Evolutionary conservation across 1,140 invertebrate genomes (phyloP).

Genomic region (Meloidogyne chitwoodi): DNA sequence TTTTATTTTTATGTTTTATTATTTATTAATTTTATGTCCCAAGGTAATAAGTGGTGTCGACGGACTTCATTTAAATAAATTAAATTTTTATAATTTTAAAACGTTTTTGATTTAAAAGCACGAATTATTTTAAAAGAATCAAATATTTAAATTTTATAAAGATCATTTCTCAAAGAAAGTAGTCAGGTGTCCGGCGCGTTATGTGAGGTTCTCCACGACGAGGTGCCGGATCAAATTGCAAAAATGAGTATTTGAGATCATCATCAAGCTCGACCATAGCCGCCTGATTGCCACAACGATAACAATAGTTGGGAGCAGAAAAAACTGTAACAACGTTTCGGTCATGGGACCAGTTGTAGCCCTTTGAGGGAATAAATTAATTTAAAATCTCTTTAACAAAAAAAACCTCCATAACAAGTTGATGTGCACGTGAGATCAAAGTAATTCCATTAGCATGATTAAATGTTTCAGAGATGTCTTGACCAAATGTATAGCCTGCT

Average conservation of each 20-base stretch:
- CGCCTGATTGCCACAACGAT: slow-evolving; percentile 98
- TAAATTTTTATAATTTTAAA: no score
- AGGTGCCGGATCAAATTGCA: slow-evolving; percentile 99
- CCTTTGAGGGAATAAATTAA: slow-evolving; percentile 62
- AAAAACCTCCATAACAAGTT: slow-evolving; percentile 90
- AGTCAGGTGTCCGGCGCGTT: slow-evolving; percentile 97
- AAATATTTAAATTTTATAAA: not conserved
- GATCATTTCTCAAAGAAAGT: slow-evolving; percentile 79
- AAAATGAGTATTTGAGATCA: slow-evolving; percentile 99
- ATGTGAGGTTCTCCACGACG: slow-evolving; percentile 97
- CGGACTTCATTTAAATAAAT: no score
- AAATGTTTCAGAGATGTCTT: slow-evolving; percentile 99
- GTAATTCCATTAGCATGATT: slow-evolving; percentile 98
- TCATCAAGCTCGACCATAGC: slow-evolving; percentile 99
- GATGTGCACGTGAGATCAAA: slow-evolving; percentile 94
- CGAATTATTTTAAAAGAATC: no score
- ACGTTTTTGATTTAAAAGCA: no score
- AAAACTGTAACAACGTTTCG: slow-evolving; percentile 99
- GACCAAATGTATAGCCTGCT: slow-evolving; percentile 98
- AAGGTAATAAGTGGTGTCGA: no score
- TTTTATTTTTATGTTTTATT: no score
- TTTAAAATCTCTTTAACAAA: not conserved
- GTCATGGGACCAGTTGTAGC: slow-evolving; percentile 99
- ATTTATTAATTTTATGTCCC: no score
- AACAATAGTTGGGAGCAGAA: slow-evolving; percentile 99